Evolutionary conservation across 2,113 vertebrate species (phyloP), one percentile per base, ranked within the genome.

Genomic region (Dendrocopos noguchii): DNA sequence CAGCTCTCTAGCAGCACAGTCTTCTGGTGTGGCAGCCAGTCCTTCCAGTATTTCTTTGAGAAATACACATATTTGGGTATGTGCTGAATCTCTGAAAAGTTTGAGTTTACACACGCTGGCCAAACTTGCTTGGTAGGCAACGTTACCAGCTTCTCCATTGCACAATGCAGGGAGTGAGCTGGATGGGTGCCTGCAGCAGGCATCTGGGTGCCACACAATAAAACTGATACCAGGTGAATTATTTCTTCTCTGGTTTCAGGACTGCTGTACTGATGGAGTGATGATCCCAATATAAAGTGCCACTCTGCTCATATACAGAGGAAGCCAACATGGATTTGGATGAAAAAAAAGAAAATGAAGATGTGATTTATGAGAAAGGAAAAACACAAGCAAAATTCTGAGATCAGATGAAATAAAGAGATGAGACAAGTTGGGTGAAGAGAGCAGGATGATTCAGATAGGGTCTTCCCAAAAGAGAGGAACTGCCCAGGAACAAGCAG

Each of bases 1-100:
- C 22, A 52, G 22, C 22, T 52, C 22, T 52, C 50, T 52, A 10
- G 22, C 50, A 52, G 22, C 6, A 24, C 22, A 52, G 22, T 13
- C 50, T 52, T 52, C 33, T 78, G n/a, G 42, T 89, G 14, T 74
- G 72, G 31, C 75, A 77, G 36, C 1, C 47, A 87, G 79, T 77
- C 18, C 91, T 95, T 91, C 74, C 50, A 27, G 56, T 75, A 80
- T 95, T 96, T 93, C 79, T 89, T 61, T 79, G 61, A 91, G 76
- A 92, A 11, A 24, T 44, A 56, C 33, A 52, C 12, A 9, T 6
- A 76, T 28, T 28, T 20, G 31, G 19, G 39, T 46, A 31, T 2
- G 3, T 13, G 16, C 2, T 44, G 66, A 79, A 61, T 25, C 53
- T 67, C 27, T 33, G 12, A 47, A 29, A 79, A 36, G 57, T 31